Percentiles rank a stretch among this genome's conserved stretches.
Conservation (phyloP, 92 coral and sea anemone species). For the Paragorgia papillata region DNA sequence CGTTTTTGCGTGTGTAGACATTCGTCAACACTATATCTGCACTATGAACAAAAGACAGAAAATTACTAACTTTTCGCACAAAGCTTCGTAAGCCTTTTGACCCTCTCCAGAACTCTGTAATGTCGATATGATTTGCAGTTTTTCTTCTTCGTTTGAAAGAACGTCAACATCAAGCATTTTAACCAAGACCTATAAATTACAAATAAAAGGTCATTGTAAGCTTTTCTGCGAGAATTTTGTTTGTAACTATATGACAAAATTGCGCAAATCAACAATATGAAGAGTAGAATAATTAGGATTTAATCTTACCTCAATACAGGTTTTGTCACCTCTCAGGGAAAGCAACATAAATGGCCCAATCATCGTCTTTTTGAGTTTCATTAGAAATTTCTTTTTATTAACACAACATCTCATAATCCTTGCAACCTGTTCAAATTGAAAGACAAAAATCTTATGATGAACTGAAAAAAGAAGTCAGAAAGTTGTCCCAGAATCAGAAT, state of each 20-base stretch:
- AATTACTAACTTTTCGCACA: constrained; percentile 95
- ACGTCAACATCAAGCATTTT: constrained; percentile 96
- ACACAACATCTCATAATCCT: constrained; percentile 87
- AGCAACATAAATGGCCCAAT: constrained; percentile 93
- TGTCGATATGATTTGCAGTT: constrained; percentile 92
- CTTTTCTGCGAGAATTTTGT: no score
- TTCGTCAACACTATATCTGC: no score
- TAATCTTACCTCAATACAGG: constrained; percentile 92
- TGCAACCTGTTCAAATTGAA: constrained; percentile 66
- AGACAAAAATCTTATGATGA: background rate
- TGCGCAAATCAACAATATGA: no score
- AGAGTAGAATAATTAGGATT: no score
- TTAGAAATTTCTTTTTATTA: constrained; percentile 80
- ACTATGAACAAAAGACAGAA: no score
- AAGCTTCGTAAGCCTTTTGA: constrained; percentile 79
- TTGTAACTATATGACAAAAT: no score
- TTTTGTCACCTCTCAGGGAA: constrained; percentile 85
- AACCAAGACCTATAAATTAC: constrained; percentile 68
- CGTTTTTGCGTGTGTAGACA: background rate
- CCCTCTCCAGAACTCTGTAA: constrained; percentile 93
- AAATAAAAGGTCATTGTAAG: no score
- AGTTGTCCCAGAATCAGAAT: no score
- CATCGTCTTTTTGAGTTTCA: constrained; percentile 86
- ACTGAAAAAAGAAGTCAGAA: background rate
- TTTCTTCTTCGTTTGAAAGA: constrained; percentile 86